A percentile compares a stretch with the other conserved stretches of the same genome.
phyloP scores from a whole-genome alignment of 1,140 invertebrate genomes.

The Panulirus ornatus region DNA sequence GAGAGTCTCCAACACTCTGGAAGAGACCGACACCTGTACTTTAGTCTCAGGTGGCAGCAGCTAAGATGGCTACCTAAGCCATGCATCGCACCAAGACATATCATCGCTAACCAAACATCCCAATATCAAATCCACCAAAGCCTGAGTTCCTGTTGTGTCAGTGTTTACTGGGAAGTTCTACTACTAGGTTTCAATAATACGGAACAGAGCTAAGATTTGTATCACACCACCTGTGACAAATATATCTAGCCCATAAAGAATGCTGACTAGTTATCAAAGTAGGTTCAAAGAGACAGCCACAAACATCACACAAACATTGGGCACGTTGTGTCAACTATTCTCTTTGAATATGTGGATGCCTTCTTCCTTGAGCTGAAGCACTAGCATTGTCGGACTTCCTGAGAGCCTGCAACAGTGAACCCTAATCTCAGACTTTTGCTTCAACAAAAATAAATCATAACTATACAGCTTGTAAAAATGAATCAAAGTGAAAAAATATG shows the following conservation, averaged over 20 bases:
- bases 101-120: constrained; percentile 31
- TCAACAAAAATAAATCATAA: too few species aligned
- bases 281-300: constrained; percentile 7
- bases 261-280: neutral
- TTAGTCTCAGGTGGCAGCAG: constrained; percentile 63
- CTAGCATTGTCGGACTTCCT: neutral
- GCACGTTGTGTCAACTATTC: neutral
- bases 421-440: too few species aligned
- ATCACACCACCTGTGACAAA: constrained; percentile 44
- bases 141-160: neutral
- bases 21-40: constrained; percentile 72
- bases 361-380: neutral
- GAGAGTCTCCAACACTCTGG: constrained; percentile 61
- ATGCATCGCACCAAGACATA: constrained; percentile 20
- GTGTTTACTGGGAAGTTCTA: neutral
- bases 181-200: constrained; percentile 27
- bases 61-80: constrained; percentile 18
- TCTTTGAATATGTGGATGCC: neutral
- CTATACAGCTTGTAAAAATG: too few species aligned
- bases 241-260: constrained; percentile 19
- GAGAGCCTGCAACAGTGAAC: constrained; percentile 3
- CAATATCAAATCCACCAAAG: constrained; percentile 6
- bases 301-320: neutral
- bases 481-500: too few species aligned
- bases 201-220: neutral